These are phyloP conservation scores for Lytechinus variegatus DNA, from an alignment of 35 echinoderm and acorn worm genomes.

Conservation along the genomic window DNA sequence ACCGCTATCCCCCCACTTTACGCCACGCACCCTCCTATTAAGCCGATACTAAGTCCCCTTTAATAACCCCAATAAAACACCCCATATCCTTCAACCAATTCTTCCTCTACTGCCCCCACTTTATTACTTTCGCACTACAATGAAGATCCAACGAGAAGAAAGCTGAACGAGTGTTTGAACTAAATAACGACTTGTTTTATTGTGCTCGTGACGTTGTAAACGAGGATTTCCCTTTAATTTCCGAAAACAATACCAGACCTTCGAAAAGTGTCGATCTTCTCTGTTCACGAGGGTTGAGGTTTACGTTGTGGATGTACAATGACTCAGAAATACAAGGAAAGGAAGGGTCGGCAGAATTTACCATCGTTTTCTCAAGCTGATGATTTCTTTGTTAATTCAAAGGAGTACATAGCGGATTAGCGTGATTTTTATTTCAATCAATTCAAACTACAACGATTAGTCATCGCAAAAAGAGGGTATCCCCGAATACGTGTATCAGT, in stretches of 20 bases:
- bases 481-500: not conserved
- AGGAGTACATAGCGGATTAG: not conserved
- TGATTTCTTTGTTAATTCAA: not conserved
- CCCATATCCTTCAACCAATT: not conserved
- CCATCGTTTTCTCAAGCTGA: not conserved
- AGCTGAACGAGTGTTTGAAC: not conserved
- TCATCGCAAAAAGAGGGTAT: not conserved
- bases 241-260: not conserved
- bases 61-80: not conserved
- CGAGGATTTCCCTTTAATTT: not conserved
- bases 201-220: not conserved
- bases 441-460: not conserved
- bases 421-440: constrained; percentile 2
- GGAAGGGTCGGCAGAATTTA: not conserved
- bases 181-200: not conserved
- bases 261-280: constrained; percentile 2
- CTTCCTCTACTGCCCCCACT: not conserved
- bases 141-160: not conserved
- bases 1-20: not conserved
- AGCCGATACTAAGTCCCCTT: not conserved
- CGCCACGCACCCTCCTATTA: not conserved
- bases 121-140: constrained; percentile 12
- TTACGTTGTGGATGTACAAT: not conserved
- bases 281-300: not conserved
- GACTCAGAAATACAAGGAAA: not conserved